These are phyloP conservation scores for Misgurnus mizolepis DNA, from an alignment of 2,113 vertebrate species.

Conservation along the genomic window DNA sequence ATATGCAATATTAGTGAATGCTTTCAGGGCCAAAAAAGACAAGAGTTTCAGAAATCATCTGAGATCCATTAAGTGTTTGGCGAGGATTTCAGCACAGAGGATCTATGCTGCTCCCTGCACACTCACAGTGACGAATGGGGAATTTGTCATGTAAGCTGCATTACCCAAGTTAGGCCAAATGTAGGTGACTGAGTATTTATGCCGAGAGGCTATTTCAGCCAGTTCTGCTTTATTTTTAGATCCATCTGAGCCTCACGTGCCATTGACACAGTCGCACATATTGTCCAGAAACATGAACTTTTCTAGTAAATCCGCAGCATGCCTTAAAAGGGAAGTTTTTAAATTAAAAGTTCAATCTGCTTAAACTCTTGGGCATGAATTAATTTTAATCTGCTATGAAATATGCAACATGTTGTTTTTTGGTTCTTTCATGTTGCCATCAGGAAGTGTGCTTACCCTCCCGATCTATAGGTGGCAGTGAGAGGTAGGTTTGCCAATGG, in stretches of 20 bases:
- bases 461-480: too few species aligned
- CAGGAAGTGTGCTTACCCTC: too few species aligned
- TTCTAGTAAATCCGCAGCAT: conserved; percentile 3
- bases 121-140: conserved; percentile 20
- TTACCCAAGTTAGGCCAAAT: conserved; percentile 30
- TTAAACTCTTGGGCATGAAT: background rate
- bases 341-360: conserved; percentile 21
- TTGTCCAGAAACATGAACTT: conserved; percentile 15
- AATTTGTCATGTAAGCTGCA: conserved; percentile 41
- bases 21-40: background rate
- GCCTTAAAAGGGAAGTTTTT: conserved; percentile 15
- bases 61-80: background rate
- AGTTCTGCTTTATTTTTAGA: conserved; percentile 42
- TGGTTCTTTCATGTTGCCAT: background rate
- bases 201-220: conserved; percentile 23
- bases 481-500: too few species aligned
- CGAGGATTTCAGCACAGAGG: conserved; percentile 7
- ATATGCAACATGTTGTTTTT: background rate
- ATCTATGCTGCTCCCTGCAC: background rate
- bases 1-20: background rate
- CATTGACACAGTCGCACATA: conserved; percentile 13
- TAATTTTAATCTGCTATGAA: background rate
- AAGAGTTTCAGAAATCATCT: background rate
- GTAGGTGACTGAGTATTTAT: conserved; percentile 34
- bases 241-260: conserved; percentile 30